Evolutionary conservation across 2,888 invertebrate genomes (phyloP), one percentile per base, ranked within the genome.

Genomic region (Fragum whitleyi): DNA sequence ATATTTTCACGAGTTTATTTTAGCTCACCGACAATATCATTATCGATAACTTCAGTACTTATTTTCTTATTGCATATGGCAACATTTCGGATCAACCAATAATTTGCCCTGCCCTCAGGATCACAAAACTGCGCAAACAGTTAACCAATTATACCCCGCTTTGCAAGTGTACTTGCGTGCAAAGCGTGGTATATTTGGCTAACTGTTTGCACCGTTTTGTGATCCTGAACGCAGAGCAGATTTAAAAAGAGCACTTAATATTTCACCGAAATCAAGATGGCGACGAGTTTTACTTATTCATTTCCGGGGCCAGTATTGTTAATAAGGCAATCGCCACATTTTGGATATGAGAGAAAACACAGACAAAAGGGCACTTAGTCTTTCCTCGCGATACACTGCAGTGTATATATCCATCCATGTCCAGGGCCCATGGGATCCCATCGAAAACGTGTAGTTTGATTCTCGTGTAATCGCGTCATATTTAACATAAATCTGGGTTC

Each of bases 361-460:
- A 47, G 7, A 47, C n/a, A 47, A 47, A 47, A 57, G 26, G 57
- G n/a, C 26, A 42, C 42, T 26, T 65, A 65, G 65, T 70, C 70
- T 55, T 68, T 75, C 42, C 79, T 57, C 14, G 87, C 85, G 79
- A 87, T 87, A 65, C 88, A 88, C 70, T 86, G 84, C 65, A 88
- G 74, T 11, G 88, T 87, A 29, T 87, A 77, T 29, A 87, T 79
- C 87, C 87, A 87, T 21, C 88, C 88, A 39, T 85, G 80, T 1
- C 88, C 88, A 36, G 84, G 51, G 5, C 77, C 69, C 88, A 88
- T 87, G 11, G 42, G 42, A n/a, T 86, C 75, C 88, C 88, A 88
- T 3, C 62, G 51, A 61, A 73, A 88, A 2, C 73, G 78, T n/a
- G 57, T 42, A 0, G 36, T 26, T n/a, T 65, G 39, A 23, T 65